phyloP scores from a whole-genome alignment of 2,113 vertebrate species.

The Orientallactaga bullata region DNA sequence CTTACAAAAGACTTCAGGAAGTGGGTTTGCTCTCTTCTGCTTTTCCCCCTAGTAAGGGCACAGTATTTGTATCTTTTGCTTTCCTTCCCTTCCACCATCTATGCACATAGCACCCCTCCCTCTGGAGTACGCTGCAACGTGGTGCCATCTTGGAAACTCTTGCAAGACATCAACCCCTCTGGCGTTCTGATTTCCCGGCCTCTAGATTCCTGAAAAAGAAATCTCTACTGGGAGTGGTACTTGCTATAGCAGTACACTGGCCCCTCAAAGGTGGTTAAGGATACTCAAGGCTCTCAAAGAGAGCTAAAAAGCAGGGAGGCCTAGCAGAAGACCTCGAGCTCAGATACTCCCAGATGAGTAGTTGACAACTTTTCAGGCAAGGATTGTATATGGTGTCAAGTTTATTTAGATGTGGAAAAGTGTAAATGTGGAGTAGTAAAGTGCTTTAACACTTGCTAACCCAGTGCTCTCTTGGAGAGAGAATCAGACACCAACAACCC shows the following conservation, averaged over 20 bases:
- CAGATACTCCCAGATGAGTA: neutral
- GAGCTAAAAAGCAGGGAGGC: neutral
- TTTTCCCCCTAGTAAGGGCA: neutral
- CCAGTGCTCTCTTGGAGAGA: neutral
- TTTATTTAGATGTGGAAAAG: neutral
- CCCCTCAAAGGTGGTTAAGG: neutral
- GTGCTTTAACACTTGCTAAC: slow-evolving; percentile 14
- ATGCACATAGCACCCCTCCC: neutral
- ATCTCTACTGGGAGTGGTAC: neutral
- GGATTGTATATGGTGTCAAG: neutral
- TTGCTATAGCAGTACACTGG: neutral
- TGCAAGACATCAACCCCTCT: neutral
- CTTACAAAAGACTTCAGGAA: neutral
- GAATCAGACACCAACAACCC: neutral
- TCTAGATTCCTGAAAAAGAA: neutral
- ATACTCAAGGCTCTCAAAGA: neutral
- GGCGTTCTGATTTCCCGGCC: neutral
- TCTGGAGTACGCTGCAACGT: too few species aligned
- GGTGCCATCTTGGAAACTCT: neutral
- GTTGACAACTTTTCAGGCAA: neutral
- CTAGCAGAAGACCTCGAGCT: neutral
- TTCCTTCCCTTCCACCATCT: neutral
- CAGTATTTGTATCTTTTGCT: neutral
- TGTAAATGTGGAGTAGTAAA: neutral
- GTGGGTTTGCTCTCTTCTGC: too few species aligned